Evolutionary conservation across 2,113 vertebrate genomes (phyloP).

Genomic region (Lepisosteus oculatus): DNA sequence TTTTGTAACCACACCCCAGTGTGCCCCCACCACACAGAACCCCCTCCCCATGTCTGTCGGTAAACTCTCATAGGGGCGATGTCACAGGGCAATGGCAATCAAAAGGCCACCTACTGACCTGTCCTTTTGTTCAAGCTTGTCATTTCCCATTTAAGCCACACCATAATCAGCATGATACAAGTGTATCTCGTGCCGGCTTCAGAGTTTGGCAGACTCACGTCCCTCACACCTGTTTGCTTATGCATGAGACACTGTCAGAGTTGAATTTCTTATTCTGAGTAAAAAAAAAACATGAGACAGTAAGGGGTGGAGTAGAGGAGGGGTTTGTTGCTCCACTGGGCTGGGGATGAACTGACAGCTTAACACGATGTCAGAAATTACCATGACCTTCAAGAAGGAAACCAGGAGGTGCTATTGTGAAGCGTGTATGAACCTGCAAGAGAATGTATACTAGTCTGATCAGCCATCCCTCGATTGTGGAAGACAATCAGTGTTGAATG

Average conservation of each 20-base stretch:
- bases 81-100: constrained; percentile 55
- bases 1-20: not conserved
- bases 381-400: not conserved
- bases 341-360: not conserved
- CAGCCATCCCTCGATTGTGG: no score
- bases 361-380: not conserved
- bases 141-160: constrained; percentile 54
- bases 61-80: constrained; percentile 42
- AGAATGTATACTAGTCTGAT: no score
- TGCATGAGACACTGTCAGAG: constrained; percentile 60
- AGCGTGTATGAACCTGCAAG: no score
- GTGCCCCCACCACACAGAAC: not conserved
- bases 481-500: no score
- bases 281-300: not conserved
- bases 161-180: constrained; percentile 64
- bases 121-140: constrained; percentile 66
- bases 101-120: constrained; percentile 71
- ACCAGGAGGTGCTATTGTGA: no score
- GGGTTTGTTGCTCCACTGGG: not conserved
- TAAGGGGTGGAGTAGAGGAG: not conserved
- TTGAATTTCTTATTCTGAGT: constrained; percentile 31
- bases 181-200: constrained; percentile 60
- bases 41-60: constrained; percentile 26
- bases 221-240: constrained; percentile 73
- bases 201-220: constrained; percentile 52